phyloP scores from a whole-genome alignment of 2,113 vertebrate species.

The Salminus brasiliensis region DNA sequence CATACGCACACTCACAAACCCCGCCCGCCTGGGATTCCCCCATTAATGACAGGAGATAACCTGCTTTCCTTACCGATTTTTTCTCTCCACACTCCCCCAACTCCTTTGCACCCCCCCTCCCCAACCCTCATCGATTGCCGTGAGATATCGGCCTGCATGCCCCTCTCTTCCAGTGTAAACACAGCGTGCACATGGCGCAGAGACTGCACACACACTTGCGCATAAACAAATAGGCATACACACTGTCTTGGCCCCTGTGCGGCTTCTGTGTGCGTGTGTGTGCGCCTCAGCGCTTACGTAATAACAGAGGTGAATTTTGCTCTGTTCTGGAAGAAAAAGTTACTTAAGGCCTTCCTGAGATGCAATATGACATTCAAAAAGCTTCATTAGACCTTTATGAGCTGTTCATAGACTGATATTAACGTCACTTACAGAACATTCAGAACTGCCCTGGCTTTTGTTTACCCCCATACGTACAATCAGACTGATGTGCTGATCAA shows the following conservation, averaged over 20 bases:
- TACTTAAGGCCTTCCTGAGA: background rate
- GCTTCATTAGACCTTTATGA: background rate
- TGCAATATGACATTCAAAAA: background rate
- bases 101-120: slow-evolving; percentile 26
- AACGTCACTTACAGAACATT: background rate
- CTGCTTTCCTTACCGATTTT: slow-evolving; percentile 81
- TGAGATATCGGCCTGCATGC: slow-evolving; percentile 75
- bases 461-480: background rate
- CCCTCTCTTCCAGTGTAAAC: slow-evolving; percentile 75
- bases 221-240: slow-evolving; percentile 48
- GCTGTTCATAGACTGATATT: background rate
- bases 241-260: background rate
- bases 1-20: slow-evolving; percentile 31
- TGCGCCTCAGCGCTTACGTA: background rate
- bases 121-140: slow-evolving; percentile 77
- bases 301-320: background rate
- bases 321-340: too few species aligned
- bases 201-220: slow-evolving; percentile 61
- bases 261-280: background rate
- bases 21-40: slow-evolving; percentile 70
- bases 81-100: slow-evolving; percentile 47
- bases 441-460: background rate
- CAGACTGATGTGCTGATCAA: too few species aligned
- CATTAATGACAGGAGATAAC: slow-evolving; percentile 81
- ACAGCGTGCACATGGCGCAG: slow-evolving; percentile 65